Evolutionary conservation across 2,797 vertebrate species (phyloP).

Genomic region (Enteromius treurensis): DNA sequence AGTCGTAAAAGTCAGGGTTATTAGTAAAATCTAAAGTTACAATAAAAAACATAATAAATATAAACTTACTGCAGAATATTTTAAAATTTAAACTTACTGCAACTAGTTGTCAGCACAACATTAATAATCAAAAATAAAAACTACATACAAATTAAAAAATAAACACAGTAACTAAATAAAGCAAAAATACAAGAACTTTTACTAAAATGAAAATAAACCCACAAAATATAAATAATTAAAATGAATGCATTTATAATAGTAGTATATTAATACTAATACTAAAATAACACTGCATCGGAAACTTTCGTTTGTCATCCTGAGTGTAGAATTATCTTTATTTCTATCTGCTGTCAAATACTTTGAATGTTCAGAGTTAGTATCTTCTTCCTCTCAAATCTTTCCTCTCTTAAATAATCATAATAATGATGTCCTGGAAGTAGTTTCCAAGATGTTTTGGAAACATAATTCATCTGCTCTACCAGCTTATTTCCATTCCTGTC

Average conservation of each 20-base stretch:
- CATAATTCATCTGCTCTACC: background rate
- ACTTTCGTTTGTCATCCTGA: background rate
- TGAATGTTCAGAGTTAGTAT: background rate
- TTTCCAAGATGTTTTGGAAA: constrained; percentile 8
- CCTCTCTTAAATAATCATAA: constrained; percentile 3
- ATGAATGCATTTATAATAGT: background rate
- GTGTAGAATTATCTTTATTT: constrained; percentile 1
- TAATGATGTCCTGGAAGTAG: background rate
- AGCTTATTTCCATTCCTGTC: constrained; percentile 8
- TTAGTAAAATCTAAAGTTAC: background rate
- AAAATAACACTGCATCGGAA: background rate
- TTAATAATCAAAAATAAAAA: background rate
- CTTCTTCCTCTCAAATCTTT: constrained; percentile 2
- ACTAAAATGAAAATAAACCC: background rate
- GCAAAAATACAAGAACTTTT: background rate
- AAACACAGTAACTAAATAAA: background rate
- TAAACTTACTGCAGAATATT: background rate
- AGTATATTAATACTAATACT: background rate
- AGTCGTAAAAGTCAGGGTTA: background rate
- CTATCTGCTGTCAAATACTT: background rate
- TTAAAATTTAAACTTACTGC: background rate
- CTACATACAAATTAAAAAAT: background rate
- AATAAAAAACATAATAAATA: background rate
- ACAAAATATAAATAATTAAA: background rate
- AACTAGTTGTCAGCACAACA: background rate